phyloP scores from a whole-genome alignment of 2,113 vertebrate genomes.

The Camelus bactrianus region DNA sequence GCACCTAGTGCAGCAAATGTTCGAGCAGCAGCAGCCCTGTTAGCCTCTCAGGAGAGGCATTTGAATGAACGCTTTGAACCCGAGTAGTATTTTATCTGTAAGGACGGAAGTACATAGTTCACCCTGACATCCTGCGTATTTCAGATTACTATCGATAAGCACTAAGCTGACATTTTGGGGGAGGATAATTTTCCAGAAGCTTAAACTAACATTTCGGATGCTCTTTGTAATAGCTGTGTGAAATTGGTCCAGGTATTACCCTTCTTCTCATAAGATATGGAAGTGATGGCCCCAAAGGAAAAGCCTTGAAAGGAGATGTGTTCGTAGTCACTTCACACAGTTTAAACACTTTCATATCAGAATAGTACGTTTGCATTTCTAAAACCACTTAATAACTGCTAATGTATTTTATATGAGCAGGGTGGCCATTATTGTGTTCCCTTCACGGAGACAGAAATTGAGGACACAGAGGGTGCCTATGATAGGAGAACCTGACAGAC shows the following conservation, averaged over 20 bases:
- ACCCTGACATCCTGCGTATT: constrained; percentile 75
- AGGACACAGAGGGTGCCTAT: background rate
- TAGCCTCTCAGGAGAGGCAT: constrained; percentile 78
- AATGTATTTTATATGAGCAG: background rate
- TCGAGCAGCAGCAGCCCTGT: constrained; percentile 63
- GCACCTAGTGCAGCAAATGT: constrained; percentile 29
- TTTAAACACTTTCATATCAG: background rate
- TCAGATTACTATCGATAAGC: constrained; percentile 77
- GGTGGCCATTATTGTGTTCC: background rate
- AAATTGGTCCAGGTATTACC: constrained; percentile 47
- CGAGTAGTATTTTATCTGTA: constrained; percentile 74
- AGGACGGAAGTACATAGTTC: constrained; percentile 74
- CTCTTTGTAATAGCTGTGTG: constrained; percentile 58
- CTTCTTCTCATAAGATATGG: background rate
- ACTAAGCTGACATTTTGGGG: constrained; percentile 69
- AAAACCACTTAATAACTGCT: constrained; percentile 15
- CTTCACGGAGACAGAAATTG: constrained; percentile 23
- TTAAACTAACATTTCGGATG: constrained; percentile 77
- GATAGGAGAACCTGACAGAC: background rate
- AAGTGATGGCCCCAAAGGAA: constrained; percentile 25
- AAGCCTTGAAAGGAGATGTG: constrained; percentile 20
- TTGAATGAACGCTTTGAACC: constrained; percentile 77
- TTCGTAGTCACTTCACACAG: background rate
- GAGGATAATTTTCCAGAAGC: constrained; percentile 73
- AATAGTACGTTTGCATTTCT: background rate